These are phyloP conservation scores for Hippopotamyrus pictus DNA, from an alignment of 2,797 vertebrate genomes.

Conservation along the genomic window DNA sequence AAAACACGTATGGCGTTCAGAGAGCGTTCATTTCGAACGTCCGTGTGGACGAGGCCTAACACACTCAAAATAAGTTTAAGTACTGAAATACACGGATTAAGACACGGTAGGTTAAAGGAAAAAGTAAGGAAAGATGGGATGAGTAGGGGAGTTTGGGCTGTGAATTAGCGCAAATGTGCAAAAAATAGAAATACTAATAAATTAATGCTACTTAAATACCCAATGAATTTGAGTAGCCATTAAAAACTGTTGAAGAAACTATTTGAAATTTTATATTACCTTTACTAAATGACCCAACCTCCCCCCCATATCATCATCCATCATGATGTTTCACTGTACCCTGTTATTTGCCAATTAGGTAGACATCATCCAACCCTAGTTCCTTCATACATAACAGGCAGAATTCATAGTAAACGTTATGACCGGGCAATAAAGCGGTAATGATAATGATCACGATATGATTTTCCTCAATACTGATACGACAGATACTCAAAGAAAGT, in stretches of 20 bases:
- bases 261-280: neutral
- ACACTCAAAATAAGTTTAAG: neutral
- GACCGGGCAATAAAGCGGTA: neutral
- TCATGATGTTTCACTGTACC: neutral
- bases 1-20: no score
- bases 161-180: neutral
- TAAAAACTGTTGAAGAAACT: neutral
- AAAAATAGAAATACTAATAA: neutral
- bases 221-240: neutral
- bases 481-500: neutral
- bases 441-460: neutral
- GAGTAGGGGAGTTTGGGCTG: neutral
- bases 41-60: no score
- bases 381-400: neutral
- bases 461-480: neutral
- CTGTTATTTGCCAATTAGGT: neutral
- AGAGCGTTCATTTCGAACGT: no score
- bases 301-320: neutral
- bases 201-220: neutral
- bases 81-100: neutral
- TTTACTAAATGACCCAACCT: neutral
- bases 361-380: neutral
- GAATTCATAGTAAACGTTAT: neutral
- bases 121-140: neutral
- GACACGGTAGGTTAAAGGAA: neutral